phyloP scores from a whole-genome alignment of 2,113 vertebrate species.

The Austrofundulus limnaeus region DNA sequence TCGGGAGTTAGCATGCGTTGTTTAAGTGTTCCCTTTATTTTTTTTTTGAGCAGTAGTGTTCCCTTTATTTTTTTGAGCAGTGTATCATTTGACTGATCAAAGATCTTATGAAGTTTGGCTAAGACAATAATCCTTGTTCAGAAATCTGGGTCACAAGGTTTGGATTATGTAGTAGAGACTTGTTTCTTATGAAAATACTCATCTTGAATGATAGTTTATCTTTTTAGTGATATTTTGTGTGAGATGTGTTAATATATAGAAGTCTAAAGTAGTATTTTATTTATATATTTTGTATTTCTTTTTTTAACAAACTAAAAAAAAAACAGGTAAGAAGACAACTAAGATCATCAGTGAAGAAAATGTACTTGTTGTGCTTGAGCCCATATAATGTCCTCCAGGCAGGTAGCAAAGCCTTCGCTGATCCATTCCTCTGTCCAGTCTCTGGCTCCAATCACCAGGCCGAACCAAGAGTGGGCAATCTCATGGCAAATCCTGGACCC shows the following conservation, averaged over 20 bases:
- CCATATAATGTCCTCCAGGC: conserved; percentile 93
- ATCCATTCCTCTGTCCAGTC: conserved; percentile 99
- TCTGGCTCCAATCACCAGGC: conserved; percentile 90
- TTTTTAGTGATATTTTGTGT: too few relatives aligned
- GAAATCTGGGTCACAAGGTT: too few relatives aligned
- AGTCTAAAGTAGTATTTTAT: too few relatives aligned
- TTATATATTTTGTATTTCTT: background rate
- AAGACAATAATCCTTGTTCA: background rate
- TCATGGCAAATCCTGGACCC: conserved; percentile 93
- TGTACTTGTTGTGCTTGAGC: conserved; percentile 86
- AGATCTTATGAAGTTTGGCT: background rate
- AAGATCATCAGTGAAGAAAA: background rate
- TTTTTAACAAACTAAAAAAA: background rate
- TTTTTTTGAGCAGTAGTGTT: too few relatives aligned
- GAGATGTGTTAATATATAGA: too few relatives aligned
- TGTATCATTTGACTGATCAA: background rate
- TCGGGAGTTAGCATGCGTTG: too few relatives aligned
- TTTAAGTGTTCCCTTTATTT: too few relatives aligned
- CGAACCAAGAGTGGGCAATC: conserved; percentile 97
- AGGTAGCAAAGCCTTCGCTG: conserved; percentile 96
- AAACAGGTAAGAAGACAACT: background rate
- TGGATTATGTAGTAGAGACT: too few relatives aligned
- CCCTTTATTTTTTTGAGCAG: too few relatives aligned
- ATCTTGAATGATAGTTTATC: too few relatives aligned
- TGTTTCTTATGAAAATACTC: too few relatives aligned